Percentiles rank a stretch among this genome's conserved stretches.
Evolutionary conservation across 1,140 invertebrate genomes (phyloP).

Genomic region (Nebria ingens): DNA sequence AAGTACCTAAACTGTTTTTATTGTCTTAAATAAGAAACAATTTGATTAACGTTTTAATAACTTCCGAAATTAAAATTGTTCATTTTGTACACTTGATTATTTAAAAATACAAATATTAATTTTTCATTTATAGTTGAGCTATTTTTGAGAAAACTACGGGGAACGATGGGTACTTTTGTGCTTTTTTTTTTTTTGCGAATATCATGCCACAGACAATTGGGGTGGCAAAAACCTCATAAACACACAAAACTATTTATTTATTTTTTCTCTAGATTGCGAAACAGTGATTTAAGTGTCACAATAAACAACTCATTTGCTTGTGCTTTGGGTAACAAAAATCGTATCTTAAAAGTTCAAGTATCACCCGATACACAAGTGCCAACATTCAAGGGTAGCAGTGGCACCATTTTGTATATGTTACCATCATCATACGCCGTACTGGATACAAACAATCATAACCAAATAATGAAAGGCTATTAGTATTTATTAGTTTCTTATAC

Average conservation of each 20-base stretch:
- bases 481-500: neutral
- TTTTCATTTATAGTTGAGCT: no score
- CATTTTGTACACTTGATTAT: no score
- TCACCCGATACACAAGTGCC: constrained; percentile 43
- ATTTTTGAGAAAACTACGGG: no score
- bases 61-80: no score
- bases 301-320: constrained; percentile 53
- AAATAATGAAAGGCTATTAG: neutral
- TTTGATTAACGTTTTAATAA: no score
- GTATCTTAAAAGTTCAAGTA: constrained; percentile 50
- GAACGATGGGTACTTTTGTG: no score
- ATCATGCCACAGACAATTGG: no score
- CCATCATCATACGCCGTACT: constrained; percentile 37
- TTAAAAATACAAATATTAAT: no score
- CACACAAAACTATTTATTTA: neutral
- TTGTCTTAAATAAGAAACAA: no score
- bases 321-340: constrained; percentile 62
- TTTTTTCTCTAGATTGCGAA: constrained; percentile 39
- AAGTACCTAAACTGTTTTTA: no score
- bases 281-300: constrained; percentile 52
- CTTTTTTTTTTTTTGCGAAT: no score
- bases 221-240: neutral
- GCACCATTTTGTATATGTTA: constrained; percentile 42
- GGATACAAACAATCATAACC: constrained; percentile 15
- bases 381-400: constrained; percentile 50